Base-by-base conservation (phyloP, 1,140 invertebrate species). In the Heliconius hermathena region DNA sequence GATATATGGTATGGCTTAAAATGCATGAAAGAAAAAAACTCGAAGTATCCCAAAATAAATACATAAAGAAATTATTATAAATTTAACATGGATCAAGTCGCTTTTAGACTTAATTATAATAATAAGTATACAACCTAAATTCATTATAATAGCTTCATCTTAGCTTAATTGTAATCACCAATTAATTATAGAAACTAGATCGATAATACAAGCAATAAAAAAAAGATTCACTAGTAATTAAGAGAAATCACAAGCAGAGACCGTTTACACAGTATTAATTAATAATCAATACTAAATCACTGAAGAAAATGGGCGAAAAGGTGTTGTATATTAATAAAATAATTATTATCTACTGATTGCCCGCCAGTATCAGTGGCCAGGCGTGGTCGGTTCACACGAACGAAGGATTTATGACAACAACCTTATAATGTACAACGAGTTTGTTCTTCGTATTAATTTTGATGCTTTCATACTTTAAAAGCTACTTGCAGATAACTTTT, bases 271-370 rank as follows among this genome's bases (percentile, higher is more conserved):
- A 71, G 52, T 81, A 77, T 84, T 83, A 87, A 84, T 88, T 89
- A 86, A 87, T 82, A 87, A 84, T 85, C 80, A 87, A 85, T 81
- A 88, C 78, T 88, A 88, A 87, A 88, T 90, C 87, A 87, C 70
- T 74, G 73, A 36, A 74, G 81, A 74, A 85, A 87, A 90, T 85
- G 85, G 84, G 82, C 85, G 84, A 88, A 89, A 86, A 88, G 85
- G 86, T 89, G 84, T 84, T 78, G 80, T 84, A 82, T 89, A 86
- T 88, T 89, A 90, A 89, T 90, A 89, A 88, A 90, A 90, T 89
- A 89, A 90, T 91, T 89, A 91, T 87, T 85, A 81, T 84, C 84
- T 84, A 86, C 85, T 82, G 89, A 88, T 86, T 85, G 83, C 85
- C 79, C 80, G 81, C 80, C 82, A 78, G 82, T 85, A 88, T 87